Conservation (phyloP, 1,140 invertebrate species). For the Anthonomus grandis region DNA sequence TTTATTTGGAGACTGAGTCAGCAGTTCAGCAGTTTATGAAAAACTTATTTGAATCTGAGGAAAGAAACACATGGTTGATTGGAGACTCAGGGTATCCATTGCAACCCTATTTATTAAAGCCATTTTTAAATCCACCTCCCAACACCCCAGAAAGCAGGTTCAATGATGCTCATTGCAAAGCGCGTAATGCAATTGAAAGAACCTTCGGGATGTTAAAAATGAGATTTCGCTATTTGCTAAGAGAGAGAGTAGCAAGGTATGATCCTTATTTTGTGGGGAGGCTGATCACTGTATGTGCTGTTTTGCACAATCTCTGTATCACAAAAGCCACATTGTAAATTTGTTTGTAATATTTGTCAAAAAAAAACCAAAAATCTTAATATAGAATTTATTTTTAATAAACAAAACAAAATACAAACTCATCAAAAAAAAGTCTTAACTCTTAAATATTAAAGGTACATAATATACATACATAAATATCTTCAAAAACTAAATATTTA, state of each 20-base stretch:
- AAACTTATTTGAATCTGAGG: background rate
- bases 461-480: no score
- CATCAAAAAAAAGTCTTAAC: no score
- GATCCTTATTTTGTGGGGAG: conserved; percentile 18
- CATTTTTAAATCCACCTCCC: conserved; percentile 2
- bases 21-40: background rate
- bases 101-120: conserved; percentile 22
- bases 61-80: conserved; percentile 16
- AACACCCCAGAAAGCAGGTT: conserved; percentile 18
- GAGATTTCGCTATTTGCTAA: conserved; percentile 28
- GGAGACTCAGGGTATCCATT: conserved; percentile 30
- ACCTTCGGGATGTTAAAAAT: conserved; percentile 24
- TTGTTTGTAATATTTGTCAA: no score
- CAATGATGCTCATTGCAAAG: background rate
- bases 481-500: no score
- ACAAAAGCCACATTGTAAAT: no score
- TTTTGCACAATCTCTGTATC: conserved; percentile 29
- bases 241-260: conserved; percentile 20
- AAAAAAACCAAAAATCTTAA: no score
- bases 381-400: no score
- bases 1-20: conserved; percentile 3
- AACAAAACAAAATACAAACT: no score
- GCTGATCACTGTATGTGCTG: conserved; percentile 26
- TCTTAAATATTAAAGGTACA: no score
- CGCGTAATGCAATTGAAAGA: conserved; percentile 23